Evolutionary conservation across 2,113 vertebrate species (phyloP), one percentile per base, ranked within the genome.

Genomic region (Caloenas nicobarica): DNA sequence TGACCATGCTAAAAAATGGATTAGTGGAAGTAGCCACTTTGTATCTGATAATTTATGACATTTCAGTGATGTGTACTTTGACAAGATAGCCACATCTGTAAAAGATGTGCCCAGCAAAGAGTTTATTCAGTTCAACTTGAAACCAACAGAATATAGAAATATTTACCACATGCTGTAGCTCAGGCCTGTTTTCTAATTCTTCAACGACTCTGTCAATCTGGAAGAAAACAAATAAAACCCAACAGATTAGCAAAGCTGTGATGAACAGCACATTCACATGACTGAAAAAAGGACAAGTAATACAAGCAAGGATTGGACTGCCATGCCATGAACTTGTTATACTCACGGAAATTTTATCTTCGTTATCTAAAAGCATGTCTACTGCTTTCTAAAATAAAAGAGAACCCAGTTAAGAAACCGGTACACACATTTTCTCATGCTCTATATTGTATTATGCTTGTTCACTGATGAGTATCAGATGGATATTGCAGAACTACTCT

Each of bases 301-400:
- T 11, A 38, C 9, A 69, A 72, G 26, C 28, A 74, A 76, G 26
- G 48, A 48, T 2, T 40, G 33, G 62, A 82, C 25, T 70, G 16
- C 15, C 33, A 64, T 5, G 29, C 13, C 57, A 74, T 38, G 22
- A 87, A 85, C 86, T 54, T 36, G 33, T 61, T 54, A 92, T 95
- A 98, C 99, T 98, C 96, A 99, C 99, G 0, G 99, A 99, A 98
- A 99, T 99, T 97, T 99, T 99, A 97, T 99, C 99, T 98, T 99
- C 99, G 12, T 99, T 99, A 97, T 99, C 99, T 96, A 99, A 98
- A 96, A 99, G 98, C 99, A 99, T 99, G 96, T 99, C 99, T n/a
- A 99, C 99, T 10, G 99, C 99, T 99, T 99, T 99, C 99, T 99
- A 94, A 69, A 95, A 97, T 42, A 92, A 16, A 16, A 96, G 72